phyloP scores from a whole-genome alignment of 1,140 invertebrate genomes.

The Drosophila leontia region DNA sequence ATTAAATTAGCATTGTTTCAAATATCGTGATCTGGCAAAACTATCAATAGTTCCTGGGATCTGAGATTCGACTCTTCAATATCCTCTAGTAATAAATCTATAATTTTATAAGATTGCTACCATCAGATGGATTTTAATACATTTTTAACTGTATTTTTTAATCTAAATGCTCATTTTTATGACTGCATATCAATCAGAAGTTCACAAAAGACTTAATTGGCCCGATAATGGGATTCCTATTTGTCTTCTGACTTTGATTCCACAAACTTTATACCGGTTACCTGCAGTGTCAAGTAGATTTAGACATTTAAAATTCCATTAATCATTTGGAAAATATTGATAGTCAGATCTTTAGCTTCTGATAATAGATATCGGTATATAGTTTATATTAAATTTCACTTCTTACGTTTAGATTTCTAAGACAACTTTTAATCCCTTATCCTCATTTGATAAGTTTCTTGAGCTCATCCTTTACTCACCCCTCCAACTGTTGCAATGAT shows the following conservation, averaged over 20 bases:
- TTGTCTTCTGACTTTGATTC: background rate
- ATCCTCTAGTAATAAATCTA: background rate
- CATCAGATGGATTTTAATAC: background rate
- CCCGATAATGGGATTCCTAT: conserved; percentile 11
- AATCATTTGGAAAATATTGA: background rate
- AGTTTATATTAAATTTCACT: background rate
- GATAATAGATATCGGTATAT: background rate
- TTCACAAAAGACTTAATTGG: conserved; percentile 18
- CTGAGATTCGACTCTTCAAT: background rate
- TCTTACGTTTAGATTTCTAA: background rate
- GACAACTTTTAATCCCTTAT: background rate
- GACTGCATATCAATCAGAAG: conserved; percentile 14
- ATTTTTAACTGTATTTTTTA: conserved; percentile 2
- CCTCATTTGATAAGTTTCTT: background rate
- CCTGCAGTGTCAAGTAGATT: conserved; percentile 11
- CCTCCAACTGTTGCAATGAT: conserved; percentile 90
- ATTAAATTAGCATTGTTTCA: conserved; percentile 48
- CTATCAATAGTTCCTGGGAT: background rate
- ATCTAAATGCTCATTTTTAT: conserved; percentile 4
- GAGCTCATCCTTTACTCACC: conserved; percentile 82
- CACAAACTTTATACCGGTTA: conserved; percentile 13
- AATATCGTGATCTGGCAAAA: conserved; percentile 29
- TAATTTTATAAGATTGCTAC: background rate
- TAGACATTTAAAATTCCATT: conserved; percentile 8
- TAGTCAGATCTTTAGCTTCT: background rate